Conservation (phyloP, 2,113 vertebrate species). For the Microtus montanus region DNA sequence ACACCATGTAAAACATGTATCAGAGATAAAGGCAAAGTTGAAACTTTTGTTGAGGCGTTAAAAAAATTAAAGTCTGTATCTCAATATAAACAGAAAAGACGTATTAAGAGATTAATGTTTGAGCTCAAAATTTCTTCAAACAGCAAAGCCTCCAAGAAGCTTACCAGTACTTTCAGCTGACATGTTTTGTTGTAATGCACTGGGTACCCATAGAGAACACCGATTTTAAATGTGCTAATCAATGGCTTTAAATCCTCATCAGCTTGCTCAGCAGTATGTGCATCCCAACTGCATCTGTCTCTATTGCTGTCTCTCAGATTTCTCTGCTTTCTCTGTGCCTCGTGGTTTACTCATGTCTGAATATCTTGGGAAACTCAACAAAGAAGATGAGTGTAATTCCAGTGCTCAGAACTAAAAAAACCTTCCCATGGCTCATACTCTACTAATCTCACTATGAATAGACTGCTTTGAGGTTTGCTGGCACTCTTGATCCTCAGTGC, state of each 20-base stretch:
- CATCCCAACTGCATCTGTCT: neutral
- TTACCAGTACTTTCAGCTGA: neutral
- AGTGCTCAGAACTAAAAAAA: neutral
- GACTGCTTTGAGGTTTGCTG: neutral
- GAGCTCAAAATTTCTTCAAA: slow-evolving; percentile 3
- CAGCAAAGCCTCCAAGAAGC: neutral
- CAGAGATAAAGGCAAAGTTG: neutral
- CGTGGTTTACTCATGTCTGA: neutral
- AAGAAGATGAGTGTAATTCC: neutral
- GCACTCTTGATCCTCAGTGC: neutral
- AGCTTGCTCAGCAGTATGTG: neutral
- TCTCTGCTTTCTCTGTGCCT: neutral
- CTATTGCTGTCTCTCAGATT: neutral
- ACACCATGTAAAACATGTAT: neutral
- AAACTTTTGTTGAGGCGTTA: slow-evolving; percentile 41
- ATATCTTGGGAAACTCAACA: neutral
- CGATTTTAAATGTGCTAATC: neutral
- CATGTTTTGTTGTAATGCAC: neutral
- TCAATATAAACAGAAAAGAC: slow-evolving; percentile 6
- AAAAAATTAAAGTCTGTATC: slow-evolving; percentile 18
- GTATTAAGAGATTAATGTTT: neutral
- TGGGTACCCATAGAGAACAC: neutral
- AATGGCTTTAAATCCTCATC: neutral
- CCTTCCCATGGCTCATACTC: neutral
- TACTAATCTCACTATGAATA: neutral